phyloP scores from a whole-genome alignment of 2,888 invertebrate genomes.

The Uropetala carovei region DNA sequence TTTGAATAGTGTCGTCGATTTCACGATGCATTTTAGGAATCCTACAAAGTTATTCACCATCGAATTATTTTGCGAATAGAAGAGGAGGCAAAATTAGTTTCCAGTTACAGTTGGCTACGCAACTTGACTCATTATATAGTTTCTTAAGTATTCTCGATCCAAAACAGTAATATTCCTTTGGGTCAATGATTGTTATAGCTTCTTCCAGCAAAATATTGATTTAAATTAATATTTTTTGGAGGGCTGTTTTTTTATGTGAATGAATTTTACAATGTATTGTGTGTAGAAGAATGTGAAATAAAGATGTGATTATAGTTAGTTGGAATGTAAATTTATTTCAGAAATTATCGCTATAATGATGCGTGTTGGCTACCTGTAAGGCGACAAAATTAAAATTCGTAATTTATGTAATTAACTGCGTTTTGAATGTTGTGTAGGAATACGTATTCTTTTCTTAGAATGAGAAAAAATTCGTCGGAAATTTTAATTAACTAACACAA shows the following conservation, averaged over 20 bases:
- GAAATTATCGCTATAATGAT: no score
- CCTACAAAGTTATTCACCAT: not conserved
- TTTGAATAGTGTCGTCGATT: no score
- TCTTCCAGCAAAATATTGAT: not conserved
- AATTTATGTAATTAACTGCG: no score
- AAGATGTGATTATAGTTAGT: slow-evolving; percentile 13
- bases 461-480: no score
- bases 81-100: not conserved
- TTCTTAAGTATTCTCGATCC: not conserved
- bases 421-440: no score
- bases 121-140: not conserved
- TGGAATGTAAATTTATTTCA: not conserved
- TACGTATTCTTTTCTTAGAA: no score
- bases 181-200: not conserved
- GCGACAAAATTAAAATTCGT: no score
- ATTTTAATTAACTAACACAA: no score
- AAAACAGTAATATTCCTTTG: not conserved
- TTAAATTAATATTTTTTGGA: not conserved
- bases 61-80: not conserved
- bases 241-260: not conserved
- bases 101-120: not conserved
- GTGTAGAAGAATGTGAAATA: slow-evolving; percentile 20
- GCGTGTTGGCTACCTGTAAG: no score
- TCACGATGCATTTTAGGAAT: no score
- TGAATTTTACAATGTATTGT: not conserved